phyloP scores from a whole-genome alignment of 2,113 vertebrate genomes.

The Vulpes ferrilata region DNA sequence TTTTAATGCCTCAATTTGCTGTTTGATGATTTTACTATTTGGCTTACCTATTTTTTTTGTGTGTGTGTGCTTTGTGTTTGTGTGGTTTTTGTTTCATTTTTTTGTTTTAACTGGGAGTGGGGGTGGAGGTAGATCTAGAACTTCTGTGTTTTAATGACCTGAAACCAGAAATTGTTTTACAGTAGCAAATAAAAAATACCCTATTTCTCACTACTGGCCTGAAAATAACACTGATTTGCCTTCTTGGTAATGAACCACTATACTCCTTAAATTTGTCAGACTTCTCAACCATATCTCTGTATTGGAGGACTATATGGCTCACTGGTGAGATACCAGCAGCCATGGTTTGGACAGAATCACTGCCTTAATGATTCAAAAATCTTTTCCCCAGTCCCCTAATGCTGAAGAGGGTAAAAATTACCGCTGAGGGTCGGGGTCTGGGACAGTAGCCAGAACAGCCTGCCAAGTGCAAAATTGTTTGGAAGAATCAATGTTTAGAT shows the following conservation, averaged over 20 bases:
- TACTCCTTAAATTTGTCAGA: not conserved
- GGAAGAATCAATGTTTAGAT: constrained; percentile 38
- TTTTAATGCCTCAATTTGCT: not conserved
- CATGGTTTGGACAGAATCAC: not conserved
- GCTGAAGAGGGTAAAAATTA: not conserved
- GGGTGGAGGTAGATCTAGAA: not conserved
- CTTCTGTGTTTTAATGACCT: not conserved
- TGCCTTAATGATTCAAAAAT: not conserved
- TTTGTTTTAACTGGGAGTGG: not conserved
- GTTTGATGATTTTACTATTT: not conserved
- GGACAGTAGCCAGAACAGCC: not conserved
- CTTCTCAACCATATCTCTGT: not conserved
- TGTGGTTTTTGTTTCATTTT: not conserved
- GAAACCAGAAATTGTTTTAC: not conserved
- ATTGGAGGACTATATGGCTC: not conserved
- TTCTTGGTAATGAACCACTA: not conserved
- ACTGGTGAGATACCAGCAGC: not conserved
- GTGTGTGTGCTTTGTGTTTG: not conserved
- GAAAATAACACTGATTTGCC: constrained; percentile 6
- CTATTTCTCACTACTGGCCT: not conserved
- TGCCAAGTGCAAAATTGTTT: not conserved
- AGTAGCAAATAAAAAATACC: not conserved
- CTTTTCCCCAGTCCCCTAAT: not conserved
- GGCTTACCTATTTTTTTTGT: not conserved
- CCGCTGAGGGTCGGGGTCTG: not conserved